Evolutionary conservation across 2,888 invertebrate genomes (phyloP).

Genomic region (Spodoptera exigua): DNA sequence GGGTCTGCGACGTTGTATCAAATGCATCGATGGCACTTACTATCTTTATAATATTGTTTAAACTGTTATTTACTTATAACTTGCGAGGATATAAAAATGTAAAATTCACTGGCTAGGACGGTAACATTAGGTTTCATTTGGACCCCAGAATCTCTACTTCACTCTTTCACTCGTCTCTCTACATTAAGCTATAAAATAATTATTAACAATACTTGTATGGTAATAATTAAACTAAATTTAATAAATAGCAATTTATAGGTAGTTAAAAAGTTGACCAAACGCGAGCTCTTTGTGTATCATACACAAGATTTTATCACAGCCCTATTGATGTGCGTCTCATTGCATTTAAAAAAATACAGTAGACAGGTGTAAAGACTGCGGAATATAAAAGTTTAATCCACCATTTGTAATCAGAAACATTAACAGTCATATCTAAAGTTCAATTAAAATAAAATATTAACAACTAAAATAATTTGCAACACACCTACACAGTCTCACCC

Average conservation of each 20-base stretch:
- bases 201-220: constrained; percentile 85
- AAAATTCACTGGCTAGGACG: constrained; percentile 81
- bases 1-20: constrained; percentile 56
- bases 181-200: constrained; percentile 74
- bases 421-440: constrained; percentile 37
- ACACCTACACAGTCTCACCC: constrained; percentile 56
- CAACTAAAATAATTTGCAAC: constrained; percentile 48
- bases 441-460: constrained; percentile 41
- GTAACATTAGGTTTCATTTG: constrained; percentile 74
- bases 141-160: constrained; percentile 68
- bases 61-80: constrained; percentile 41
- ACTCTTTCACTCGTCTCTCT: constrained; percentile 71
- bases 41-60: constrained; percentile 24
- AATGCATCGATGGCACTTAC: constrained; percentile 64
- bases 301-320: constrained; percentile 85
- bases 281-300: constrained; percentile 68
- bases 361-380: constrained; percentile 65
- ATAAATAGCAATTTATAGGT: constrained; percentile 62
- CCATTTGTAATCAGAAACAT: constrained; percentile 33
- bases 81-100: constrained; percentile 55
- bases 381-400: constrained; percentile 41
- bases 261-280: constrained; percentile 73
- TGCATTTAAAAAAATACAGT: constrained; percentile 63
- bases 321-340: constrained; percentile 83
- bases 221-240: constrained; percentile 71